Evolutionary conservation across 1,140 invertebrate genomes (phyloP).

Genomic region (Trachymyrmex septentrionalis): DNA sequence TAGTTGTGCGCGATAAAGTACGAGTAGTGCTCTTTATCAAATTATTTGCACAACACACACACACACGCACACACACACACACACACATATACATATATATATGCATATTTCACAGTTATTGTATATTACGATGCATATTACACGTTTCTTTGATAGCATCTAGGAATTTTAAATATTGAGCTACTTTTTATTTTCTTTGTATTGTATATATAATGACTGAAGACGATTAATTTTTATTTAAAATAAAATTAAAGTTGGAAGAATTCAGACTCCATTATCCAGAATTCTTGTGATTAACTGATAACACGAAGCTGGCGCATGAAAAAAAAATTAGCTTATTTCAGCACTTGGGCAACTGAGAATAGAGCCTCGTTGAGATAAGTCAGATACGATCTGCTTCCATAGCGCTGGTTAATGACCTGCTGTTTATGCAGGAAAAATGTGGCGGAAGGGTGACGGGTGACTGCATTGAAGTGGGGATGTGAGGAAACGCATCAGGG

Average conservation of each 20-base stretch:
- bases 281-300: slow-evolving; percentile 18
- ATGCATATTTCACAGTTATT: background rate
- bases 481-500: slow-evolving; percentile 31
- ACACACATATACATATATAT: too few species aligned
- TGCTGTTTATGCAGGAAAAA: slow-evolving; percentile 82
- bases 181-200: background rate
- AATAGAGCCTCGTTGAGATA: slow-evolving; percentile 72
- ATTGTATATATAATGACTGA: background rate
- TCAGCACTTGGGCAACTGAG: slow-evolving; percentile 22
- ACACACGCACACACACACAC: too few species aligned
- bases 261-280: background rate
- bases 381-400: slow-evolving; percentile 78
- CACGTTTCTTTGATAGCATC: background rate
- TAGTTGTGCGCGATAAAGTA: slow-evolving; percentile 27
- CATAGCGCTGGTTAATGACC: slow-evolving; percentile 79
- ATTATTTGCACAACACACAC: background rate
- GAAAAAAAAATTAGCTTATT: slow-evolving; percentile 32
- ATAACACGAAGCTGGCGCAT: slow-evolving; percentile 32
- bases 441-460: slow-evolving; percentile 54
- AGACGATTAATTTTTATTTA: background rate
- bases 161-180: background rate
- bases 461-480: slow-evolving; percentile 10
- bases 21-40: background rate
- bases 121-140: background rate
- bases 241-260: background rate